Evolutionary conservation across 2,888 invertebrate species (phyloP).

Genomic region (Entomobrya proxima): DNA sequence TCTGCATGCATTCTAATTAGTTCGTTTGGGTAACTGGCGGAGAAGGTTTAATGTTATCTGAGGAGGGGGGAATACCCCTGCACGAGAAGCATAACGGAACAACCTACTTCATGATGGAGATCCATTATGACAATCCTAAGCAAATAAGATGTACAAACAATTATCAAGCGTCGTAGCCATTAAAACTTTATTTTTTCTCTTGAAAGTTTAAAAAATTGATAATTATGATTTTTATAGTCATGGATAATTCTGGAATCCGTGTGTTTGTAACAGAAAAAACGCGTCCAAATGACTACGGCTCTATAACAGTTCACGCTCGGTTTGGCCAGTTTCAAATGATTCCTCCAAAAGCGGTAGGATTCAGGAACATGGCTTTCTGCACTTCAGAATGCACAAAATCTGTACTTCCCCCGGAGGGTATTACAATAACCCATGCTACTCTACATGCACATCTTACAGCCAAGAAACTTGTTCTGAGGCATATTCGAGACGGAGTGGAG

Average conservation of each 20-base stretch:
- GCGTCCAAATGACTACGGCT: constrained; percentile 87
- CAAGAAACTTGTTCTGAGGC: constrained; percentile 85
- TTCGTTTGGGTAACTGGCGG: constrained; percentile 67
- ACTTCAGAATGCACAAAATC: constrained; percentile 79
- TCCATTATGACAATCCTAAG: constrained; percentile 88
- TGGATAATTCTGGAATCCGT: constrained; percentile 88
- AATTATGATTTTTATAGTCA: too few species aligned
- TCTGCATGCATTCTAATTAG: too few species aligned
- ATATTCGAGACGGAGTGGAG: constrained; percentile 86
- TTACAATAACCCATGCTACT: constrained; percentile 88
- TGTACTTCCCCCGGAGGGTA: constrained; percentile 80
- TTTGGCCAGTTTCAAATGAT: constrained; percentile 89
- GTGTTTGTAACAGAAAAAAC: constrained; percentile 86
- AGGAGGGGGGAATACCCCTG: constrained; percentile 65
- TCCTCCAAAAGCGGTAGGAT: constrained; percentile 87
- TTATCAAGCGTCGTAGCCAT: too few species aligned
- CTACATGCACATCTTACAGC: constrained; percentile 90
- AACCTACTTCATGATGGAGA: constrained; percentile 91
- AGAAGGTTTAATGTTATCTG: constrained; percentile 40
- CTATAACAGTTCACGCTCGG: constrained; percentile 87
- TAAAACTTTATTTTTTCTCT: too few species aligned
- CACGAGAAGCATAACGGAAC: constrained; percentile 80
- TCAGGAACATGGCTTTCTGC: constrained; percentile 89
- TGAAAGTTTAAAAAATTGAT: too few species aligned
- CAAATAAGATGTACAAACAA: constrained; percentile 72